Evolutionary conservation across 2,888 invertebrate species (phyloP), one percentile per base, ranked within the genome.

Genomic region (Thereva unica): DNA sequence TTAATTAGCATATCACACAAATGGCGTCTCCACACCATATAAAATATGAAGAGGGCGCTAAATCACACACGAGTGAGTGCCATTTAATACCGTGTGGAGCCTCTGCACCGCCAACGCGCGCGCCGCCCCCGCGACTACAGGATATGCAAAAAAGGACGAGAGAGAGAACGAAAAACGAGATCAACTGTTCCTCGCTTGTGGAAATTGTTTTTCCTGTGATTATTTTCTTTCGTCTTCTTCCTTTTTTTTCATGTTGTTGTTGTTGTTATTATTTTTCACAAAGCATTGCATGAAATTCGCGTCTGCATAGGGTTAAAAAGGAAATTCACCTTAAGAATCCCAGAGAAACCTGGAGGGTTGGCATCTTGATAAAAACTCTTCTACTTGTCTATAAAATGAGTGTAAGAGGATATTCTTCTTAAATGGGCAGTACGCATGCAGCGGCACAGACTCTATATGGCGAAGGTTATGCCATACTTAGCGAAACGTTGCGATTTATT

Each of bases 31-130:
- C 61, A 61, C 41, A 61, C 50, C 40, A 50, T 50, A 50, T 50
- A 23, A 61, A 61, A 40, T 61, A 61, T 61, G 61, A 61, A 61
- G 61, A 40, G 61, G 40, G 61, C 61, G 49, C 61, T 61, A 61
- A 61, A 61, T 61, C 61, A 50, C 34, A 61, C 50, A 50, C 3
- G 12, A 23, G 38, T 41, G 42, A 61, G 61, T 40, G 61, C 61
- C 61, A 61, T 61, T 61, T 61, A 61, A 50, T 50, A 50, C 41
- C 34, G 12, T 47, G 7, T 47, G 7, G 50, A 44, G 40, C 35
- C 23, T 50, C 50, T n/a, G 40, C 10, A 50, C 35, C 49, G 50
- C 38, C 34, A 61, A 61, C 41, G 50, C 6, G 50, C 61, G 45
- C 40, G 49, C 41, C 37, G 40, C 41, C 23, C 34, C 34, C 49